Percentiles rank a stretch among this genome's conserved stretches.
Conservation (phyloP, 2,888 invertebrate genomes). For the Axea sp. region DNA sequence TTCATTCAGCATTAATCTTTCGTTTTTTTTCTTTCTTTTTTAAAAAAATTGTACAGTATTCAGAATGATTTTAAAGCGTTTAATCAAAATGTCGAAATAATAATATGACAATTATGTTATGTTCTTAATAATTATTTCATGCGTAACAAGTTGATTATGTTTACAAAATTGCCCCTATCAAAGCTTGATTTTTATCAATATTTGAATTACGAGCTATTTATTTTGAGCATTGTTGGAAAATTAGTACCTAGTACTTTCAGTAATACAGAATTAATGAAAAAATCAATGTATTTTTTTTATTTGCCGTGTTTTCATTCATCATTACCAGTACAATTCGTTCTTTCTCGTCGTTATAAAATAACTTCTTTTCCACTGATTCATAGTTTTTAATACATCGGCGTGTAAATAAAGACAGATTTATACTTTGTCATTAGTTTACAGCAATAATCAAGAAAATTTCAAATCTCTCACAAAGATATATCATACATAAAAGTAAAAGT, state of each 20-base stretch:
- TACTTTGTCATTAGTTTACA: conserved; percentile 8
- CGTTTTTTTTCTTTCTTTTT: too few species aligned
- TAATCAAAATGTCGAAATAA: too few species aligned
- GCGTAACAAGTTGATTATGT: too few species aligned
- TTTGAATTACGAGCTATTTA: conserved; percentile 12
- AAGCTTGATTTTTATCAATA: conserved; percentile 20
- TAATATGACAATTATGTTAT: too few species aligned
- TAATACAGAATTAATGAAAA: conserved; percentile 7
- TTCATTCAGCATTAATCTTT: too few species aligned
- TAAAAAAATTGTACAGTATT: too few species aligned
- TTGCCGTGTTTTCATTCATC: too few species aligned
- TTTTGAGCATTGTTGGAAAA: conserved; percentile 24
- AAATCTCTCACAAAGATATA: conserved; percentile 3
- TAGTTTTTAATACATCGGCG: conserved; percentile 11
- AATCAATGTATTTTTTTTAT: conserved; percentile 9
- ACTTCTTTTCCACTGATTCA: conserved; percentile 5
- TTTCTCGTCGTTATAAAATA: conserved; percentile 25
- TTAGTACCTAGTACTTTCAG: conserved; percentile 27
- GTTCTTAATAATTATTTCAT: too few species aligned
- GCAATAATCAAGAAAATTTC: conserved; percentile 4
- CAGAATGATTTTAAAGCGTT: too few species aligned
- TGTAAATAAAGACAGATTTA: conserved; percentile 23
- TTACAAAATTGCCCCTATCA: conserved; percentile 24
- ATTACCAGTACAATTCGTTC: too few species aligned
- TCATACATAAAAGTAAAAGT: conserved; percentile 19